Evolutionary conservation across 2,113 vertebrate genomes (phyloP).

Genomic region (Poicephalus meyeri): DNA sequence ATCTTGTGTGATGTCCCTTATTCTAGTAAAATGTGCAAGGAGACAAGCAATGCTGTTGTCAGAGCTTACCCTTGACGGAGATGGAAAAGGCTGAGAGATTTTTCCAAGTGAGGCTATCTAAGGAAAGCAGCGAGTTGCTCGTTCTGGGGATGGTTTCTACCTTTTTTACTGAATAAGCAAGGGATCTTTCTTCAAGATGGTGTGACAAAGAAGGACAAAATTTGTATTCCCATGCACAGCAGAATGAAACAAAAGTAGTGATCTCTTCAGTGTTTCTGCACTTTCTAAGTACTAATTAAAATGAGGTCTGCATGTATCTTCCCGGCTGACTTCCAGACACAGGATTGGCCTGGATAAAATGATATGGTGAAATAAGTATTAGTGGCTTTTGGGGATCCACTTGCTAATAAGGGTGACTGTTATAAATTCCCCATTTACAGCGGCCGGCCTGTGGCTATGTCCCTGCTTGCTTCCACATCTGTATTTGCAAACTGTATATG

Average conservation of each 20-base stretch:
- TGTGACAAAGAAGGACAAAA: background rate
- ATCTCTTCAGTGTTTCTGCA: background rate
- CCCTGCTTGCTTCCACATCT: rapidly evolving
- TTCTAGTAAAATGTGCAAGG: background rate
- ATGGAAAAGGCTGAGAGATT: background rate
- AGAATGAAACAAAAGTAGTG: background rate
- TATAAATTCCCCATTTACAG: background rate
- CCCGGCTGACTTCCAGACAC: background rate
- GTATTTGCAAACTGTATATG: background rate
- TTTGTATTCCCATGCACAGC: background rate
- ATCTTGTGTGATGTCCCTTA: conserved; percentile 6
- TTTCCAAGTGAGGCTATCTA: background rate
- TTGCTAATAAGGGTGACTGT: background rate
- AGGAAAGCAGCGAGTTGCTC: background rate
- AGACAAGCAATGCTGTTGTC: conserved; percentile 10
- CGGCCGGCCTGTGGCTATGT: background rate
- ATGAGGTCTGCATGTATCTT: background rate
- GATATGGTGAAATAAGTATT: rapidly evolving
- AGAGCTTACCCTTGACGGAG: background rate
- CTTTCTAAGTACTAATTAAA: background rate
- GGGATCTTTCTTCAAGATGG: background rate
- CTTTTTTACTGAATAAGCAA: background rate
- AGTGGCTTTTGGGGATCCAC: background rate
- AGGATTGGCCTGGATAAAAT: background rate
- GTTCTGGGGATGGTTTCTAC: background rate